phyloP scores from a whole-genome alignment of 2,113 vertebrate species.

The Serinus canaria region DNA sequence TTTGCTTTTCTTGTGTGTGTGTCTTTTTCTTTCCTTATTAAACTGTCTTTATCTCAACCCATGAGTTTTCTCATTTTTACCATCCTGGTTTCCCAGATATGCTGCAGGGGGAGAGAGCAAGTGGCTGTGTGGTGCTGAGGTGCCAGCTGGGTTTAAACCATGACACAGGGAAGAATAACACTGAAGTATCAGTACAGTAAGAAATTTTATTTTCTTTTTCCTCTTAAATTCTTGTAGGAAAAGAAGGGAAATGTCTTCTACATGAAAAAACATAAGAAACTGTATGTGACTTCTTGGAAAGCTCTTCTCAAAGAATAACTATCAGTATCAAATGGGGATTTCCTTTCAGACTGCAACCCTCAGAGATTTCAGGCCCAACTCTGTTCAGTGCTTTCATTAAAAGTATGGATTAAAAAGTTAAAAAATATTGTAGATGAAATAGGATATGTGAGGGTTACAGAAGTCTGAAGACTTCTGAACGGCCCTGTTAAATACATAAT shows the following conservation, averaged over 20 bases:
- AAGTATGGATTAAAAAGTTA: neutral
- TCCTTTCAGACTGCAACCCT: neutral
- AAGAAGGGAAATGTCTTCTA: neutral
- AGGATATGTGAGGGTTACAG: neutral
- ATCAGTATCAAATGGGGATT: neutral
- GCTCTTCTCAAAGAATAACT: neutral
- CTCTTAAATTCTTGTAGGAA: neutral
- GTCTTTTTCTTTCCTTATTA: neutral
- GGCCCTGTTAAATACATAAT: neutral
- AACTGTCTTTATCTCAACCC: neutral
- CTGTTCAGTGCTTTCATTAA: neutral
- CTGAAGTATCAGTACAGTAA: neutral
- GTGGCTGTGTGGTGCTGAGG: neutral
- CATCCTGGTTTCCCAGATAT: rapidly evolving
- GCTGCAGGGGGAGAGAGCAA: rapidly evolving
- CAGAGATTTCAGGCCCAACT: neutral
- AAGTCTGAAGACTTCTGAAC: neutral
- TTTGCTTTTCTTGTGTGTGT: neutral
- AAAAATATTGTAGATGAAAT: neutral
- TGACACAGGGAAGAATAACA: neutral
- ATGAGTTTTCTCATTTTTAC: neutral
- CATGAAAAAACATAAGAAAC: neutral
- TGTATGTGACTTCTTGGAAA: neutral
- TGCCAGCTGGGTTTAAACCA: neutral
- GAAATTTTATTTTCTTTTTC: neutral